Evolutionary conservation across 2,113 vertebrate genomes (phyloP), one percentile per base, ranked within the genome.

Genomic region (Ictalurus furcatus): DNA sequence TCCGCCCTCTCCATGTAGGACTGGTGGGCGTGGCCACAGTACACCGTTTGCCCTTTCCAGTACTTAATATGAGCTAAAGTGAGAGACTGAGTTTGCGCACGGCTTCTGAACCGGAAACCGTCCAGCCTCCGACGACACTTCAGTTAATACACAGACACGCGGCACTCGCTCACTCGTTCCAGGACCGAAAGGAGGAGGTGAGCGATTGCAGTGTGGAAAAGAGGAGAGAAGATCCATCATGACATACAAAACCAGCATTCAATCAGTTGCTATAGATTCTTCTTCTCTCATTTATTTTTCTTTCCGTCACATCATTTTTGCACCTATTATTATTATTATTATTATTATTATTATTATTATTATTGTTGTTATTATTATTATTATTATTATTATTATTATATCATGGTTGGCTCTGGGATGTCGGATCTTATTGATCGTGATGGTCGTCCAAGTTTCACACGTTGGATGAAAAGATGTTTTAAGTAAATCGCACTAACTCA

Each of bases 1-100:
- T 92, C 96, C 88, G n/a, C 93, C 6, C 67, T 94, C 86, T 71
- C 90, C 90, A 92, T 95, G 85, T 96, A 95, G 93, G 91, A 84
- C 12, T 79, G 86, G 76, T 52, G 19, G 56, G 30, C 19, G 30
- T 59, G 81, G 58, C 81, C 81, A 61, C 19, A 14, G 17, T 16
- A 40, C 30, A 63, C 25, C 12, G 44, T 30, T 56, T 17, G 44
- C 13, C 48, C 30, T 14, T 8, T 69, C 63, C 48, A 13, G 21
- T 52, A 5, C 81, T 74, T 61, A 19, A 48, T 54, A 61, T 52
- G 67, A 67, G 67, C 69, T 30, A 17, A 37, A 67, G 44, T 63
- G 58, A 58, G 58, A 67, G 73, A 69, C n/a, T 14, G 65, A 40
- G 76, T 67, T 44, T 59, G 69, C 19, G 5, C 28, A 40, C n/a